Evolutionary conservation across 2,888 invertebrate genomes (phyloP), one percentile per base, ranked within the genome.

Genomic region (Cylindroiulus punctatus): DNA sequence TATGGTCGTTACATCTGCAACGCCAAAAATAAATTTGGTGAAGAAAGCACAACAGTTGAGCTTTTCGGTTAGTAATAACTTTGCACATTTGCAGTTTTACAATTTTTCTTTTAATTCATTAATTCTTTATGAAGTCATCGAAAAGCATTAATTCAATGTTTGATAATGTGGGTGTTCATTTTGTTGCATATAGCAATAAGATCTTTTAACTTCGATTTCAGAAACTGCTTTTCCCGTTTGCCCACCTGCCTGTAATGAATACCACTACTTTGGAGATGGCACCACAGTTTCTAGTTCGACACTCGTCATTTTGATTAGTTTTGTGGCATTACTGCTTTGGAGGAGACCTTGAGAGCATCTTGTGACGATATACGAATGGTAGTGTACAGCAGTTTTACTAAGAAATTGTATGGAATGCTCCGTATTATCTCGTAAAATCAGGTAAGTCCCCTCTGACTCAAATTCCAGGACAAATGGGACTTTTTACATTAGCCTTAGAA

Each of bases 201-300:
- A 14, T 7, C n/a, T 14, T 8, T 1, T 76, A 12, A 30, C n/a
- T 83, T 42, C 26, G 10, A n/a, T 83, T 44, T 83, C 86, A 96
- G 96, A 97, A 93, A 95, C 96, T 86, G 95, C 96, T 90, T 95
- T 96, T 89, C 97, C 97, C 89, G 96, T 97, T 89, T 97, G 97
- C 90, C 97, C 97, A 89, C 97, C 97, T 88, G 97, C 97, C 90
- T 97, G 97, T 91, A 95, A 94, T 12, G 94, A 94, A 90, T 92
- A 87, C 81, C 76, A 85, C 57, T 86, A 86, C 22, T 84, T 84
- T 40, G 86, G 84, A 30, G 57, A 42, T 22, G 83, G 52, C 5
- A 65, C 32, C 84, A 52, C 65, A 0, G 40, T 81, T 8, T 42
- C 85, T 19, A 76, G 85, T 81, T 85, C 85, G 8, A n/a, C 85